Base-by-base conservation (phyloP, 2,113 vertebrate genomes). In the Aythya baeri region DNA sequence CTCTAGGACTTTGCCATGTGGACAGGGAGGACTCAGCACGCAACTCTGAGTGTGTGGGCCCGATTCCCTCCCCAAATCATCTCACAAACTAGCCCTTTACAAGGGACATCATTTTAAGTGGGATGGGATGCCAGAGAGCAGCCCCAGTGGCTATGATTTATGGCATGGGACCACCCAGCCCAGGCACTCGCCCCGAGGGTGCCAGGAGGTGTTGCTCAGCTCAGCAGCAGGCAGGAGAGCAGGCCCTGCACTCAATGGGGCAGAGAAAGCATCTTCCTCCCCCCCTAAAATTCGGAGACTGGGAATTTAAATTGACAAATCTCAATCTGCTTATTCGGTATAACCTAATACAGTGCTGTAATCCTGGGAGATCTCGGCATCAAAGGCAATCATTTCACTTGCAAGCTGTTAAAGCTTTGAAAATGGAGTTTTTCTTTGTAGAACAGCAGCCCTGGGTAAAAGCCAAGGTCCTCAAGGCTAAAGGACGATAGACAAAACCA, bases 1-100 rank as follows among this genome's bases (percentile, higher is more conserved):
- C 49, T 55, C 17, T 20, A 86, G 32, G 49, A 38, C 13, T 43
- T 54, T 54, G 54, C 32, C 2, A 2, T 49, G 34, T 31, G 46
- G 46, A 49, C 11, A 1, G 50, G 44, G 17, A 79, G 18, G 15
- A 25, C 50, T 50, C 46, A 4, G 31, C 0, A 0, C 31, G 32
- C 29, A 29, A 6, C 10, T 41, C 70, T 8, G 3, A 12, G 31
- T 17, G 8, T 29, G 18, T 27, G 1, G 0, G 41, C 31, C 43
- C 0, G 0, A 25, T 5, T 54, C 44, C 44, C 14, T 55, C 54
- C 57, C 62, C 31, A 2, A 31, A 73, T 17, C 43, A 13, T 9
- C 22, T 8, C 50, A 74, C 25, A 38, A 52, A 70, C 20, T 9
- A 49, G 15, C 20, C 20, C 74, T 50, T 89, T 17, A 9, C 11